phyloP scores from a whole-genome alignment of 1,140 invertebrate species.

The Batillaria attramentaria region DNA sequence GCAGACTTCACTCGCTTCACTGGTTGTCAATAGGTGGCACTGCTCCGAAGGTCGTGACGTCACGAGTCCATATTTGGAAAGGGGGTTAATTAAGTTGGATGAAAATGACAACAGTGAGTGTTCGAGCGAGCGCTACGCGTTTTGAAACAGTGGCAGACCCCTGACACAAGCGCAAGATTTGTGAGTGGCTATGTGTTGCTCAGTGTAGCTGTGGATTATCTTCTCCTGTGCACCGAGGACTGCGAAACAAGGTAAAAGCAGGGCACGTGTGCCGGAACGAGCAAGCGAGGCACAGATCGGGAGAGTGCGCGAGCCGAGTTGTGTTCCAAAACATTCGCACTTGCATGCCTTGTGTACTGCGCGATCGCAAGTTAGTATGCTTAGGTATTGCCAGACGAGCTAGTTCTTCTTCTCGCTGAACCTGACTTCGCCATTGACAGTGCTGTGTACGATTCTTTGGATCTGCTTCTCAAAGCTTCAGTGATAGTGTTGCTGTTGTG shows the following conservation, averaged over 20 bases:
- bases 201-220: neutral
- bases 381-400: too few relatives aligned
- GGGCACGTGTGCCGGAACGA: too few relatives aligned
- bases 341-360: neutral
- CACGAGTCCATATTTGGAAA: slow-evolving; percentile 28
- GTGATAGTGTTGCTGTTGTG: too few relatives aligned
- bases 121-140: slow-evolving; percentile 6
- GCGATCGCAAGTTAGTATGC: neutral
- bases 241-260: slow-evolving; percentile 10
- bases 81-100: slow-evolving; percentile 30
- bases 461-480: too few relatives aligned
- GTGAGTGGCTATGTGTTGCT: neutral
- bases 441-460: too few relatives aligned
- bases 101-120: slow-evolving; percentile 29
- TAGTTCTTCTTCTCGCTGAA: too few relatives aligned
- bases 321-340: neutral
- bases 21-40: slow-evolving; percentile 28
- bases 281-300: too few relatives aligned
- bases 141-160: neutral
- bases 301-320: neutral
- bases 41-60: slow-evolving; percentile 26
- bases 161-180: neutral
- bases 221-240: neutral
- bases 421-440: too few relatives aligned
- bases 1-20: slow-evolving; percentile 18